These are phyloP conservation scores for Pachliopta kotzebuea DNA, from an alignment of 2,888 invertebrate species.

Conservation along the genomic window DNA sequence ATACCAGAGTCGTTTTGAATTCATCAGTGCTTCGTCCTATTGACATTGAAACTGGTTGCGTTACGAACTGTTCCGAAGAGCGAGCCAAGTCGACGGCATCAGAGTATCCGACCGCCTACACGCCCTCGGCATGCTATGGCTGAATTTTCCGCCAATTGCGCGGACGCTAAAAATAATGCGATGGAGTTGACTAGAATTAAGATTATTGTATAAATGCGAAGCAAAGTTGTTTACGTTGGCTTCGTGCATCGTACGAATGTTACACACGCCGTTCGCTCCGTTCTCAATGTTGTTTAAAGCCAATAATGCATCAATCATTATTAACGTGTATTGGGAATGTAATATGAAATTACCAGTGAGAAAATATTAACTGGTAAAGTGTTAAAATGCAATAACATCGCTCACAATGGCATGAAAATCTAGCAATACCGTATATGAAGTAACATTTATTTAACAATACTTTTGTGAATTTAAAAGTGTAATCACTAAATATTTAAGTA, in stretches of 20 bases:
- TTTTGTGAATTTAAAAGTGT: too few relatives aligned
- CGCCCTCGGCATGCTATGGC: conserved; percentile 6
- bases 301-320: not conserved
- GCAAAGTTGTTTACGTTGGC: conserved; percentile 7
- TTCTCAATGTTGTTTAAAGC: not conserved
- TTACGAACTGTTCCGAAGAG: conserved; percentile 1
- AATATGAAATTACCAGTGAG: too few relatives aligned
- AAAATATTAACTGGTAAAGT: too few relatives aligned
- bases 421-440: too few relatives aligned
- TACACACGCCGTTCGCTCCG: not conserved
- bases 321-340: too few relatives aligned
- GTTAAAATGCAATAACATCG: too few relatives aligned
- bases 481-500: too few relatives aligned
- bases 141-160: conserved; percentile 30
- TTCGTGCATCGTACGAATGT: not conserved
- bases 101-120: conserved; percentile 19
- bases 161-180: conserved; percentile 35
- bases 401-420: too few relatives aligned
- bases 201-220: conserved; percentile 21
- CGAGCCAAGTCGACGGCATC: conserved; percentile 9
- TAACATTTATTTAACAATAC: too few relatives aligned
- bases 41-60: conserved; percentile 11
- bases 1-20: not conserved
- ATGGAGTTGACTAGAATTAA: conserved; percentile 27
- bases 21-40: not conserved